Conservation (phyloP, 2,888 invertebrate genomes). For the Aethes cnicana region DNA sequence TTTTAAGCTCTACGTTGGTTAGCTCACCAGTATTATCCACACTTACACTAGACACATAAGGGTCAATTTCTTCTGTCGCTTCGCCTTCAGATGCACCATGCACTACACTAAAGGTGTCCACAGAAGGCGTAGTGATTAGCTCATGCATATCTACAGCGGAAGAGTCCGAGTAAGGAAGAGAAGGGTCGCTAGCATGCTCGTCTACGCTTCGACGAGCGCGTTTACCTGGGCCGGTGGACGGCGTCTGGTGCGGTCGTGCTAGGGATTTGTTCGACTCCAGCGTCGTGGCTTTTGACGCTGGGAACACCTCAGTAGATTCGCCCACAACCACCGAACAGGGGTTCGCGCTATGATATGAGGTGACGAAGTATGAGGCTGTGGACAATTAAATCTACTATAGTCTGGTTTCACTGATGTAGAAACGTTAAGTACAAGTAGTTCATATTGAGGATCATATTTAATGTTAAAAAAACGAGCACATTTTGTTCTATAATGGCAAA, state of each 20-base stretch:
- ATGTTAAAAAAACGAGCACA: too few species aligned
- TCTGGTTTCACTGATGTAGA: too few species aligned
- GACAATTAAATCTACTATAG: too few species aligned
- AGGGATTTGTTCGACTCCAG: constrained; percentile 88
- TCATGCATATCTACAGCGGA: constrained; percentile 79
- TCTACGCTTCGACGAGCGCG: constrained; percentile 88
- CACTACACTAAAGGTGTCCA: constrained; percentile 71
- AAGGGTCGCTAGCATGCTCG: constrained; percentile 80
- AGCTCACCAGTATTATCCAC: constrained; percentile 59
- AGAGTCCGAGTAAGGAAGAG: constrained; percentile 67
- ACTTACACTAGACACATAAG: constrained; percentile 58
- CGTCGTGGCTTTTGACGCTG: constrained; percentile 87
- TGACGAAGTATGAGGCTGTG: constrained; percentile 90
- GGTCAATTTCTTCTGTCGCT: constrained; percentile 46
- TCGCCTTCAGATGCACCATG: constrained; percentile 68
- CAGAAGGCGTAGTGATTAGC: constrained; percentile 66
- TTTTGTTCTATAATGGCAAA: too few species aligned
- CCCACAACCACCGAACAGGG: constrained; percentile 93
- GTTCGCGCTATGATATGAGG: constrained; percentile 91
- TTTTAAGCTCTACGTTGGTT: constrained; percentile 45
- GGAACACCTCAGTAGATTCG: constrained; percentile 86
- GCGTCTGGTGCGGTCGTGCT: constrained; percentile 84
- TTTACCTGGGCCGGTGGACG: constrained; percentile 80
- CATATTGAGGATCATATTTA: too few species aligned
- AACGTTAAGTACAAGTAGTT: too few species aligned